Conservation (phyloP, 2,888 invertebrate genomes). For the Teleiodes luculella region DNA sequence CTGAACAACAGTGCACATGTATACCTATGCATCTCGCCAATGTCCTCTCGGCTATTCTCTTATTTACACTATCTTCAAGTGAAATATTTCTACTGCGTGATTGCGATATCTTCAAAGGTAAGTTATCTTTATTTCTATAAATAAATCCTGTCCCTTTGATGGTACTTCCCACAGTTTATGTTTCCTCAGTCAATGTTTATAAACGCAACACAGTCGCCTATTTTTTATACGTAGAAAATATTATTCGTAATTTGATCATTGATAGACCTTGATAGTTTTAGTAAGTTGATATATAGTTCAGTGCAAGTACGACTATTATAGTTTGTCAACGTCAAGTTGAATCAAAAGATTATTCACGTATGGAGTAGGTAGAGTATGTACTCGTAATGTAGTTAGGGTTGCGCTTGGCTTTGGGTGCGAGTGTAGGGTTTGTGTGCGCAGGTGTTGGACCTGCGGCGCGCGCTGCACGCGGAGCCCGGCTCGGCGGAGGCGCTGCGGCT, state of each 20-base stretch:
- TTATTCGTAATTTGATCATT: not conserved
- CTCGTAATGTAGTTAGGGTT: not conserved
- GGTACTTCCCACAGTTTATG: not conserved
- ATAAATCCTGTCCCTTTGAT: constrained; percentile 13
- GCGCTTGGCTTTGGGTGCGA: constrained; percentile 19
- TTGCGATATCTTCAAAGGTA: constrained; percentile 51
- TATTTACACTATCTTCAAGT: constrained; percentile 54
- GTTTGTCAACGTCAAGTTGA: no score
- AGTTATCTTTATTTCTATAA: constrained; percentile 47
- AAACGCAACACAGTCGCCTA: not conserved
- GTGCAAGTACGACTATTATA: no score
- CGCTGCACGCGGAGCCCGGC: constrained; percentile 86
- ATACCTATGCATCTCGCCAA: no score
- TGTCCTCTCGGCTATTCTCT: constrained; percentile 52
- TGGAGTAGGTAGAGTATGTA: not conserved
- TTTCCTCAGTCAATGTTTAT: not conserved
- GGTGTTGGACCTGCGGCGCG: constrained; percentile 90
- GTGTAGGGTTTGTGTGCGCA: constrained; percentile 52
- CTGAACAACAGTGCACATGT: constrained; percentile 49
- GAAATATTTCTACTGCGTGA: constrained; percentile 38
- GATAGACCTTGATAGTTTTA: not conserved
- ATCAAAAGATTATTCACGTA: no score
- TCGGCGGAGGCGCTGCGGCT: constrained; percentile 76
- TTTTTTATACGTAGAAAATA: not conserved
- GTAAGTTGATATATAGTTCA: not conserved